These are phyloP conservation scores for Microctenopoma stevenorrisi DNA, from an alignment of 2,797 vertebrate species.

Conservation along the genomic window DNA sequence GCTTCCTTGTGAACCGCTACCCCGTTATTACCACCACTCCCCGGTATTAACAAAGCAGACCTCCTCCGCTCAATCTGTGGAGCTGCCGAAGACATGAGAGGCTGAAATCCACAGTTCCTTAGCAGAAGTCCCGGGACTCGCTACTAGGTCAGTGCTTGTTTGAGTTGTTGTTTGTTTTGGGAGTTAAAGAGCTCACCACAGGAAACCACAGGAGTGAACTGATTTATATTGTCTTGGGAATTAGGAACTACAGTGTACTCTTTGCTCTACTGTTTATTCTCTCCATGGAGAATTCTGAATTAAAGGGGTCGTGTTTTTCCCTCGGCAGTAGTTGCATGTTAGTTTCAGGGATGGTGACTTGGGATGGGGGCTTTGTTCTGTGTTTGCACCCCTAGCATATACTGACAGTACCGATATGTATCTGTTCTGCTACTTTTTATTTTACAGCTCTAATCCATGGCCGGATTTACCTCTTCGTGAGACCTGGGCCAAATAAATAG, in stretches of 20 bases:
- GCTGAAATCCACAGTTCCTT: neutral
- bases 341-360: neutral
- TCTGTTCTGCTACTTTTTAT: neutral
- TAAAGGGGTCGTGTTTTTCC: neutral
- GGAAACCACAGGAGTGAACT: neutral
- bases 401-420: neutral
- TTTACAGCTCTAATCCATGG: neutral
- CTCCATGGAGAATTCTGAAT: neutral
- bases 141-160: constrained; percentile 61
- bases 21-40: neutral
- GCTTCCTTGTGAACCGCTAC: constrained; percentile 57
- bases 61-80: constrained; percentile 5
- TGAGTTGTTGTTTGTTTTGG: constrained; percentile 4
- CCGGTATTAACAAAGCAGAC: constrained; percentile 9
- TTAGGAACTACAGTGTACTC: neutral
- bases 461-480: neutral
- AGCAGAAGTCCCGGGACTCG: constrained; percentile 39
- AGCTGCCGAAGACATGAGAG: constrained; percentile 49
- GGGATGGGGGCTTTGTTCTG: neutral
- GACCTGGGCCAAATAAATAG: neutral
- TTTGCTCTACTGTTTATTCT: neutral
- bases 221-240: constrained; percentile 10
- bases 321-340: neutral
- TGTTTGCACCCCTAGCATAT: neutral
- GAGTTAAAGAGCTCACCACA: neutral